phyloP scores from a whole-genome alignment of 2,113 vertebrate genomes.

The Equus quagga region DNA sequence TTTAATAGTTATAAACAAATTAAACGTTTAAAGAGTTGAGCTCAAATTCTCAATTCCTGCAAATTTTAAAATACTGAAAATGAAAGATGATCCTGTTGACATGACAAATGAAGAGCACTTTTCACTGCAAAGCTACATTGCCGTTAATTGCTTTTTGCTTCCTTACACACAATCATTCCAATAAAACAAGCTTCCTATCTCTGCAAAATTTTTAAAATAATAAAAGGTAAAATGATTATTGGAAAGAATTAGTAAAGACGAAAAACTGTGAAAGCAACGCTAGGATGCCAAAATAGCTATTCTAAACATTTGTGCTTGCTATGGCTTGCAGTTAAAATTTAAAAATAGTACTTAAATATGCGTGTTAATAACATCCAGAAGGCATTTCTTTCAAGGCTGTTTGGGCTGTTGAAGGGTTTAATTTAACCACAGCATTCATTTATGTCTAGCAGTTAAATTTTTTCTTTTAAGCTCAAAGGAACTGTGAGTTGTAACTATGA shows the following conservation, averaged over 20 bases:
- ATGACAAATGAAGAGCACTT: slow-evolving; percentile 8
- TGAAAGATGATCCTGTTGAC: background rate
- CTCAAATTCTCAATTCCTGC: background rate
- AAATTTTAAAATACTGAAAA: background rate
- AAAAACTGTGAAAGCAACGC: slow-evolving; percentile 80
- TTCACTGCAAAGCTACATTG: background rate
- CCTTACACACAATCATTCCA: background rate
- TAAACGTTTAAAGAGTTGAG: background rate
- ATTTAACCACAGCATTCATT: slow-evolving; percentile 89
- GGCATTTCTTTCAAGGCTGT: slow-evolving; percentile 89
- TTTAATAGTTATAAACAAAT: slow-evolving; percentile 6
- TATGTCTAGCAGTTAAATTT: slow-evolving; percentile 89
- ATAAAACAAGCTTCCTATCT: background rate
- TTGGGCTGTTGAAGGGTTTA: slow-evolving; percentile 89
- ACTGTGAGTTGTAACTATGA: slow-evolving; percentile 87
- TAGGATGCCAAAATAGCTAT: slow-evolving; percentile 85
- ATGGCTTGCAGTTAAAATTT: slow-evolving; percentile 88
- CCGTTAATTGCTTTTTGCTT: background rate
- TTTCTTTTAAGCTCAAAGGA: slow-evolving; percentile 89
- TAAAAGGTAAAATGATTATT: slow-evolving; percentile 82
- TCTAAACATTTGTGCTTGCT: slow-evolving; percentile 88
- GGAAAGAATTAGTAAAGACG: slow-evolving; percentile 83
- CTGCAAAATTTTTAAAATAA: background rate
- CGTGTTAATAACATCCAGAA: slow-evolving; percentile 90
- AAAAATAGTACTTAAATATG: slow-evolving; percentile 90